A percentile compares a stretch with the other conserved stretches of the same genome.
phyloP scores from a whole-genome alignment of 1,140 invertebrate genomes.

The Pseudomyrmex cubaensis region DNA sequence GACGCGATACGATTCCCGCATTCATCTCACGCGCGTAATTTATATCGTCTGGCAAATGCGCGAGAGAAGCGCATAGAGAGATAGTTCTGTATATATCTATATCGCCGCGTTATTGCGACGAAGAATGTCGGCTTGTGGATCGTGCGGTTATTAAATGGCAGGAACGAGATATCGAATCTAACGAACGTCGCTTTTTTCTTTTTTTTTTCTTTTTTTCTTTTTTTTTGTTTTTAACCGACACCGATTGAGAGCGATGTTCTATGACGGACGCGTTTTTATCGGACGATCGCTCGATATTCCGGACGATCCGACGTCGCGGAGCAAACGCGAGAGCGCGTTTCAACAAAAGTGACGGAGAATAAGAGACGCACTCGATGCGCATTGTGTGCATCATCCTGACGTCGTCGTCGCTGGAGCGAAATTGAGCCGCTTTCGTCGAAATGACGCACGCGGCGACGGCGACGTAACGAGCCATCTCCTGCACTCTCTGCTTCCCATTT shows the following conservation, averaged over 20 bases:
- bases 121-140: too few relatives aligned
- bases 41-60: constrained; percentile 29
- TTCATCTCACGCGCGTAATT: constrained; percentile 38
- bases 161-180: constrained; percentile 2
- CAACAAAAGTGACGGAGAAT: neutral
- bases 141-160: neutral
- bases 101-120: too few relatives aligned
- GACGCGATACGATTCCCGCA: constrained; percentile 9
- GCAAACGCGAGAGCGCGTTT: constrained; percentile 6
- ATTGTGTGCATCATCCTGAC: neutral
- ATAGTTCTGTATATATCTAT: too few relatives aligned
- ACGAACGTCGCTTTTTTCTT: constrained; percentile 32
- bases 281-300: constrained; percentile 55
- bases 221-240: neutral
- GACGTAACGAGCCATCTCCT: constrained; percentile 43
- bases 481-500: constrained; percentile 18
- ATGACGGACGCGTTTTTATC: constrained; percentile 30
- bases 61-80: neutral
- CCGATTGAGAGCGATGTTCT: constrained; percentile 8
- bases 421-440: constrained; percentile 1
- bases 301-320: constrained; percentile 63
- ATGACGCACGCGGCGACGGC: neutral
- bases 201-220: neutral
- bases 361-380: neutral
- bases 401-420: neutral